Conservation (phyloP, 2,113 vertebrate species). For the Sigmodon hispidus region DNA sequence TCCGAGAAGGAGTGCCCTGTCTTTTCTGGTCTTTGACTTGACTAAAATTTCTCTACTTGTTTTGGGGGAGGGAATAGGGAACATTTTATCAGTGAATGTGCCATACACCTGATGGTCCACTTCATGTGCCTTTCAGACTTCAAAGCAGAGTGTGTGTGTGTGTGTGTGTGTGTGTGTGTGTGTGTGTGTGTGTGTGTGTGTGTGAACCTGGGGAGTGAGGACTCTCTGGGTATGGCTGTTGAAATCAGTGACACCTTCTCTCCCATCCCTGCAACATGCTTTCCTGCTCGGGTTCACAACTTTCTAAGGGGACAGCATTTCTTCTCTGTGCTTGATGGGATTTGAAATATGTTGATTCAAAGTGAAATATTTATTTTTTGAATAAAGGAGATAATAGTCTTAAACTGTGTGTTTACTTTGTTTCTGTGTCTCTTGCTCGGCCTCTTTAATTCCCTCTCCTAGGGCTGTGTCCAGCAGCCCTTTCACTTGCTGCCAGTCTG, state of each 20-base stretch:
- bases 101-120: slow-evolving; percentile 83
- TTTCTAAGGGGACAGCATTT: slow-evolving; percentile 80
- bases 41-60: slow-evolving; percentile 76
- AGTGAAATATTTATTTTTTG: slow-evolving; percentile 92
- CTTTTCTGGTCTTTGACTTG: slow-evolving; percentile 81
- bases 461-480: fast-evolving
- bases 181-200: background rate
- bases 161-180: background rate
- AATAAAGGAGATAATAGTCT: slow-evolving; percentile 88
- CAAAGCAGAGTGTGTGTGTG: slow-evolving; percentile 67
- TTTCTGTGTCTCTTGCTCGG: slow-evolving; percentile 46
- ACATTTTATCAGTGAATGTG: slow-evolving; percentile 80
- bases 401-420: slow-evolving; percentile 76
- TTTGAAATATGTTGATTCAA: slow-evolving; percentile 86
- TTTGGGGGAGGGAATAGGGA: slow-evolving; percentile 83
- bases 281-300: slow-evolving; percentile 74
- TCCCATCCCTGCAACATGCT: slow-evolving; percentile 73
- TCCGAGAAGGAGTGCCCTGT: slow-evolving; percentile 67
- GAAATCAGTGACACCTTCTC: slow-evolving; percentile 78
- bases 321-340: slow-evolving; percentile 85
- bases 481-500: background rate
- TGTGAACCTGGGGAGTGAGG: slow-evolving; percentile 68
- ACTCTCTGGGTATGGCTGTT: slow-evolving; percentile 71
- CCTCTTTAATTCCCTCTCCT: too few relatives aligned
- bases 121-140: slow-evolving; percentile 90